A percentile compares a stretch with the other conserved stretches of the same genome.
phyloP scores from a whole-genome alignment of 2,888 invertebrate species.

The Trypoxylon attenuatum region DNA sequence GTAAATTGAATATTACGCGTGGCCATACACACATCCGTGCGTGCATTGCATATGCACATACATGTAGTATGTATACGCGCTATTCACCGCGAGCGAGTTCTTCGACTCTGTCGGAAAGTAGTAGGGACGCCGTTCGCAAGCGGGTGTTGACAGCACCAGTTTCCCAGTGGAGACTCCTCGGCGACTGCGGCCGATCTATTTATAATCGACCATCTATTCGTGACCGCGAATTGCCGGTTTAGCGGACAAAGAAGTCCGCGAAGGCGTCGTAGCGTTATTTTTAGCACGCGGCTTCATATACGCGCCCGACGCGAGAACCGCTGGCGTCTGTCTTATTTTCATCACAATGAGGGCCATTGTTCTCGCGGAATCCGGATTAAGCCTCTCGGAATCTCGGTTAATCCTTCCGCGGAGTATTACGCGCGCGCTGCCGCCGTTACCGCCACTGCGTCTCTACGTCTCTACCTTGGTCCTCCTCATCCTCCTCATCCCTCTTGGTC shows the following conservation, averaged over 20 bases:
- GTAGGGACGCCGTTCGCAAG: no score
- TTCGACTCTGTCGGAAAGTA: no score
- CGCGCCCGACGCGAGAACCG: background rate
- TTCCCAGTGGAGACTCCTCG: background rate
- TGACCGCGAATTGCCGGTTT: slow-evolving; percentile 11
- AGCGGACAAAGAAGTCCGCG: slow-evolving; percentile 5
- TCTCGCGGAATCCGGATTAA: slow-evolving; percentile 7
- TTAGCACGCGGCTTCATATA: slow-evolving; percentile 3
- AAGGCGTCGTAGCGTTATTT: slow-evolving; percentile 16
- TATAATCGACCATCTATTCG: slow-evolving; percentile 9
- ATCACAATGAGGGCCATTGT: slow-evolving; percentile 23
- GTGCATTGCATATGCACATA: no score
- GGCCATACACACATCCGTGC: no score
- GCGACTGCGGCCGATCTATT: slow-evolving; percentile 4
- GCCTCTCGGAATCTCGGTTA: slow-evolving; percentile 2
- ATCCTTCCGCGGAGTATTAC: background rate
- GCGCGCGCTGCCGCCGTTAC: no score
- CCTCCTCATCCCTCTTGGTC: no score
- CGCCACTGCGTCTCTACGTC: no score
- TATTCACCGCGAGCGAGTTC: no score
- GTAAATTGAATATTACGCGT: no score
- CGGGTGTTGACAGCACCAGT: no score
- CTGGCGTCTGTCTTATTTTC: slow-evolving; percentile 13
- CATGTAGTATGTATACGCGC: no score
- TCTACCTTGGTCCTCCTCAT: no score